Evolutionary conservation across 1,140 invertebrate species (phyloP).

Genomic region (Papilio helenus): DNA sequence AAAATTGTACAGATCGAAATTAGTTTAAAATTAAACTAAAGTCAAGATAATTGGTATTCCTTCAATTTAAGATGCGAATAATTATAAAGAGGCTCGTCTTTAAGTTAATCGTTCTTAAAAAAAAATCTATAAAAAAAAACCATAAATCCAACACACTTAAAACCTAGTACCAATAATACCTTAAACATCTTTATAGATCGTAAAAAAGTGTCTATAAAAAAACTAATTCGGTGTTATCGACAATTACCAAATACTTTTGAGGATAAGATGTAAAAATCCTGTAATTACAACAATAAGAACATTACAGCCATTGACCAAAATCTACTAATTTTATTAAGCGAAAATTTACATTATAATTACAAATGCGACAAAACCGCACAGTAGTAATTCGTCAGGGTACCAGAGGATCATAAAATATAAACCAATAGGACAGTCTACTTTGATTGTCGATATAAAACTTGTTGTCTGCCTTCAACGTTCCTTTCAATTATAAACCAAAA

Average conservation of each 20-base stretch:
- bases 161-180: neutral
- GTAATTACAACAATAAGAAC: neutral
- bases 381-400: neutral
- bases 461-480: too few species aligned
- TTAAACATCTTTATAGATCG: neutral
- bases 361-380: too few species aligned
- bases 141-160: neutral
- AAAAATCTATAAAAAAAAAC: neutral
- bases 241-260: slow-evolving; percentile 11
- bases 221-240: neutral
- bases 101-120: neutral
- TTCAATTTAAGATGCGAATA: too few species aligned
- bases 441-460: too few species aligned
- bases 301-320: neutral
- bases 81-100: too few species aligned
- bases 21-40: too few species aligned
- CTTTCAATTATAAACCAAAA: too few species aligned
- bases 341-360: neutral
- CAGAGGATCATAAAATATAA: too few species aligned
- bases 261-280: neutral
- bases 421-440: too few species aligned
- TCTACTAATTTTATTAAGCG: neutral
- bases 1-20: too few species aligned
- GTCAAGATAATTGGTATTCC: too few species aligned
- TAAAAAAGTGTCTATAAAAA: neutral